Base-by-base conservation (phyloP, 92 coral and sea anemone genomes). In the Micromussa lordhowensis region DNA sequence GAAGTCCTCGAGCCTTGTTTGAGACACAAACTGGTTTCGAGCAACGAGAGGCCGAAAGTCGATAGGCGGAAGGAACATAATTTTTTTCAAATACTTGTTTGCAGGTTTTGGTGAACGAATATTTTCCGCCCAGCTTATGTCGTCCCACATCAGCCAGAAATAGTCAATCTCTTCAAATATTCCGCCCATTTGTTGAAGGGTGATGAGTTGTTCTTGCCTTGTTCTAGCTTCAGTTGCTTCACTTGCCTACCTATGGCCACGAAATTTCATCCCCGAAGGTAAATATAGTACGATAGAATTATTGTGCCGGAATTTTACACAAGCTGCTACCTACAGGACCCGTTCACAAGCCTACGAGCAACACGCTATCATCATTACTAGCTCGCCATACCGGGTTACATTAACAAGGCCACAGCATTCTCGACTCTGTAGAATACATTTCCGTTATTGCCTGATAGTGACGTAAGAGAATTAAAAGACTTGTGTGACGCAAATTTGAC, bases 141-240 rank as follows among this genome's bases (percentile, higher is more conserved):
- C 11, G 11, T 82, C 85, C 75, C 85, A 82, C 85, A 82, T 38
- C 6, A 82, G 31, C 85, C 85, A 82, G 44, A 82, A 68, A 68
- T 61, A 68, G 40, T 82, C 76, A 12, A 28, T 51, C 18, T 82
- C 85, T 68, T 48, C 85, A 29, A 82, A 40, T 15, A 40, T 10
- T 5, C 68, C 53, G 28, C 48, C 44, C 24, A 26, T 11, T 5
- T 82, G 75, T 26, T 48, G 76, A 55, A 44, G 12, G 7, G 72
- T 38, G 48, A n/a, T 55, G 48, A 40, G 8, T 32, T 38, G 48
- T 22, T 19, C 48, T 35, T 72, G 48, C 5, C 36, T 3, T 1
- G 40, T 34, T 13, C 2, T 6, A 13, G 32, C 28, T 61, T n/a
- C n/a, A n/a, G n/a, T n/a, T 61, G 29, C 29, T 22, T 64, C 3